Base-by-base conservation (phyloP, 64 coral and sea anemone genomes). In the Astreopora myriophthalma region DNA sequence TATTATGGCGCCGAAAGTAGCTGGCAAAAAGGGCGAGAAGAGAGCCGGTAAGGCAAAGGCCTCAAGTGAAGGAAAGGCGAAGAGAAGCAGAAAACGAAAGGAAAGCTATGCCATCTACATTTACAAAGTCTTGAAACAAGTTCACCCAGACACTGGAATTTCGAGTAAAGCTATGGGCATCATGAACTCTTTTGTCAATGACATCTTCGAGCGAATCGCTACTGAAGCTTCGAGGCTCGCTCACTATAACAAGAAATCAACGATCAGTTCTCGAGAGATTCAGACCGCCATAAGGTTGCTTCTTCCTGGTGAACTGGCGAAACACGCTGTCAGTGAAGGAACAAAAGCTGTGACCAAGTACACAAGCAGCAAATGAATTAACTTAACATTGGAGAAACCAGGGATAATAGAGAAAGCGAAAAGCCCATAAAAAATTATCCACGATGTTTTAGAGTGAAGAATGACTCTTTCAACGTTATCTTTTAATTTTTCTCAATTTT, bases 171-270 rank as follows among this genome's bases (percentile, higher is more conserved):
- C 91, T 28, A 93, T 93, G 91, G 63, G 68, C 8, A 87, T 93
- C 29, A 93, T 93, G 84, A 93, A 93, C 74, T 80, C 73, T 12
- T 93, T 93, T 29, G 91, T 93, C 9, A 88, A 93, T 74, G 91
- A 93, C 62, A 93, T 93, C 42, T 93, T 93, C 61, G 91, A 93
- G 46, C 84, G 91, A 2, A 93, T 93, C 22, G 84, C 91, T 33
- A 69, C 74, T 5, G 88, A 90, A 80, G 88, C 88, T 30, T 70
- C 60, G 3, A 37, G 57, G 35, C 32, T 83, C 0, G 79, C 79
- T 1, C 79, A 83, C 57, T 83, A 83, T 33, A 83, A 83, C 33
- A 83, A 83, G 57, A 83, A 83, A 33, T 83, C 79, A 4, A 83
- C 79, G 0, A 83, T 83, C 32, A 83, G 79, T 38, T 83, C 79